These are phyloP conservation scores for Synergus japonicus DNA, from an alignment of 2,888 invertebrate species.

Conservation along the genomic window DNA sequence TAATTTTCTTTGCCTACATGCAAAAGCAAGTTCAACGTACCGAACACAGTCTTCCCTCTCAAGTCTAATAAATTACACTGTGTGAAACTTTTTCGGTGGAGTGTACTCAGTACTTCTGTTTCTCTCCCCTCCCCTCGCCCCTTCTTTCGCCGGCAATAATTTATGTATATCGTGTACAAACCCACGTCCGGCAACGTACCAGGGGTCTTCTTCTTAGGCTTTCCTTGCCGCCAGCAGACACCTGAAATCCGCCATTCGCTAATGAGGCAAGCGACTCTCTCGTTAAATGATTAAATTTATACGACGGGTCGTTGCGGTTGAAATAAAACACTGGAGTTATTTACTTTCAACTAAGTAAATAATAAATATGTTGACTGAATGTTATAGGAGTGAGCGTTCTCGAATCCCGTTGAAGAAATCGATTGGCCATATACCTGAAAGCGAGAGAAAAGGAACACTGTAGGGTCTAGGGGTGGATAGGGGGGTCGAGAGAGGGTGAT, in stretches of 20 bases:
- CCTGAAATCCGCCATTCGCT: conserved; percentile 55
- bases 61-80: conserved; percentile 27
- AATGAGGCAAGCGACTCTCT: conserved; percentile 67
- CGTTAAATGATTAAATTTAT: conserved; percentile 68
- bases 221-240: conserved; percentile 44
- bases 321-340: conserved; percentile 45
- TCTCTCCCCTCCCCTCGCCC: neutral
- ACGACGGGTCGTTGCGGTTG: conserved; percentile 55
- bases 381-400: neutral
- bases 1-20: conserved; percentile 1
- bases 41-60: conserved; percentile 3
- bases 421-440: conserved; percentile 7
- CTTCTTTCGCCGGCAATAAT: conserved; percentile 17
- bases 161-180: conserved; percentile 30
- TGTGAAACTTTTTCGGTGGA: conserved; percentile 35
- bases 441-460: conserved; percentile 31
- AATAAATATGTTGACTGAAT: neutral
- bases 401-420: neutral
- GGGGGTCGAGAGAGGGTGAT: conserved; percentile 47
- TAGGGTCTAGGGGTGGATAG: conserved; percentile 13
- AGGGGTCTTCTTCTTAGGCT: conserved; percentile 39
- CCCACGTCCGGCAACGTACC: conserved; percentile 32
- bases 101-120: conserved; percentile 39
- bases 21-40: conserved; percentile 19
- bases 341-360: neutral